Base-by-base conservation (phyloP, 2,113 vertebrate genomes). In the Tetraodon nigroviridis region DNA sequence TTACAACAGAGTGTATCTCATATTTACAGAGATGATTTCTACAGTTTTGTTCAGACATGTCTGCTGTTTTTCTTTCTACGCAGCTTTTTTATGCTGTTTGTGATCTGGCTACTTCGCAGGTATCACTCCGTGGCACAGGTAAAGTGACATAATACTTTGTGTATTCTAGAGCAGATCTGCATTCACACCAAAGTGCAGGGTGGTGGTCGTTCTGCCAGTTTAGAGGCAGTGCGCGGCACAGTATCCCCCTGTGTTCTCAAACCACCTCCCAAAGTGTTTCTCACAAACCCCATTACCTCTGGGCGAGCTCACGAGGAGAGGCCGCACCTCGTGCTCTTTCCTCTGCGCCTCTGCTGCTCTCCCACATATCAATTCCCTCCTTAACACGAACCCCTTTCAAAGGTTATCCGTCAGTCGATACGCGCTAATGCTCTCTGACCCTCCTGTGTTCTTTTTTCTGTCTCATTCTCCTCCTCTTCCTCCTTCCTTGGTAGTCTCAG, bases 111-210 rank as follows among this genome's bases (percentile, higher is more conserved):
- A 48, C 83, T 91, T 24, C 89, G 86, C 6, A 69, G 87, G 50
- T 84, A 90, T 85, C 86, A 88, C 80, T 91, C 90, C 52, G 61
- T 91, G 81, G 89, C 89, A 41, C 90, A 92, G 90, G 90, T 92
- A 85, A 73, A 75, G 61, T 37, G 58, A 11, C 53, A 60, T 67
- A 6, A 17, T 44, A 44, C 16, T 44, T 16, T 44, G 41, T 51
- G 63, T 62, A 16, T 59, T 61, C 40, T 3, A 62, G 5, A 27
- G 15, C 13, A 15, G 19, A 20, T 41, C 8, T 20, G 16, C 17
- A 3, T n/a, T 32, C 41, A 13, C 55, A 27, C 24, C 24, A 5
- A 27, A 27, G 24, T 37, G 32, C 32, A 37, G 10, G 8, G 32
- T 37, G 32, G 6, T 37, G 32, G 7, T 11, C 32, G 12, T 37